A percentile compares a stretch with the other conserved stretches of the same genome.
Evolutionary conservation across 2,888 invertebrate species (phyloP).

Genomic region (Ormyrus labotus): DNA sequence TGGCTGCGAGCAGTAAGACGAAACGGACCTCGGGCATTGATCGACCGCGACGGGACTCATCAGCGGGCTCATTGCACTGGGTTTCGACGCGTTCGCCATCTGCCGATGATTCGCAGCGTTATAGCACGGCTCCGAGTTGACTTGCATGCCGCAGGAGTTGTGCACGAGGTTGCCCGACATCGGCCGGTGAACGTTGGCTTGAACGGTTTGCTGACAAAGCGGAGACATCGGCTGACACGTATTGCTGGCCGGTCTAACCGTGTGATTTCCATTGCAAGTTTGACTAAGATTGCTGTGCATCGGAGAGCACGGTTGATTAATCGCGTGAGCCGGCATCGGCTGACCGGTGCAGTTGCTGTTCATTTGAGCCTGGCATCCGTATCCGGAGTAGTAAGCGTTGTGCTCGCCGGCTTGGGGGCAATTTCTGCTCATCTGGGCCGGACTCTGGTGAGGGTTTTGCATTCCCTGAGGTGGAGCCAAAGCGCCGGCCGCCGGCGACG

Average conservation of each 20-base stretch:
- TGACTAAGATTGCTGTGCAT: slow-evolving; percentile 60
- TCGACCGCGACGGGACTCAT: slow-evolving; percentile 57
- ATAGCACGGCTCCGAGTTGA: slow-evolving; percentile 76
- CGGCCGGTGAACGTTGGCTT: slow-evolving; percentile 46
- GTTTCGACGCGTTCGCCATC: slow-evolving; percentile 33
- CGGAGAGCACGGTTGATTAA: slow-evolving; percentile 58
- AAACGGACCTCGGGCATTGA: slow-evolving; percentile 57
- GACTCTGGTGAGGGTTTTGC: slow-evolving; percentile 69
- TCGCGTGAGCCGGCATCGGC: slow-evolving; percentile 53
- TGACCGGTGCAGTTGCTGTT: slow-evolving; percentile 60
- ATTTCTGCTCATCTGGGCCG: slow-evolving; percentile 71
- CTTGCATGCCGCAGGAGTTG: slow-evolving; percentile 56
- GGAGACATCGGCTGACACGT: slow-evolving; percentile 69
- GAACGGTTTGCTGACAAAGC: slow-evolving; percentile 71
- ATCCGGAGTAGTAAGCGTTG: slow-evolving; percentile 66
- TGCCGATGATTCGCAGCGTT: slow-evolving; percentile 54
- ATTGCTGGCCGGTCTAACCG: slow-evolving; percentile 56
- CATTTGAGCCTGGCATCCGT: slow-evolving; percentile 68
- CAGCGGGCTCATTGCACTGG: slow-evolving; percentile 39
- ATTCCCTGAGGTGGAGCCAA: slow-evolving; percentile 70
- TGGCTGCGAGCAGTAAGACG: slow-evolving; percentile 58
- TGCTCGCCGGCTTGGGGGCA: slow-evolving; percentile 66
- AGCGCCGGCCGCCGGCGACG: slow-evolving; percentile 72
- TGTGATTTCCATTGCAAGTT: slow-evolving; percentile 62
- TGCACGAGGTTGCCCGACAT: slow-evolving; percentile 48